phyloP scores from a whole-genome alignment of 2,113 vertebrate species.

The Gambusia affinis region DNA sequence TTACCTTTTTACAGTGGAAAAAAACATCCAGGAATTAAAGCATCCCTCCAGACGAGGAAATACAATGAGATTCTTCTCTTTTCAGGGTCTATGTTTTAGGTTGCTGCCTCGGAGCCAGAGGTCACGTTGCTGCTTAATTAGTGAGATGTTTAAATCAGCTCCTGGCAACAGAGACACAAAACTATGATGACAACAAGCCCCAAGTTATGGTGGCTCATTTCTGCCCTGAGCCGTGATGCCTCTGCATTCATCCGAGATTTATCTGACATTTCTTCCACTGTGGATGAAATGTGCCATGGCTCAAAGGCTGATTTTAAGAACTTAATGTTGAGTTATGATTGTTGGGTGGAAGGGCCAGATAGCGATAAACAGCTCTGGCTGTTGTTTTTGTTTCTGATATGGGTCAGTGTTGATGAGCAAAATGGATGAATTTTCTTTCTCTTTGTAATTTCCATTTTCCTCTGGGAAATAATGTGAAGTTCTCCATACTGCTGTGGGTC shows the following conservation, averaged over 20 bases:
- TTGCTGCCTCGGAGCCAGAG: slow-evolving; percentile 33
- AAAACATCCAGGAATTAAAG: neutral
- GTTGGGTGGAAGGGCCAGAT: neutral
- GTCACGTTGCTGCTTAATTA: slow-evolving; percentile 59
- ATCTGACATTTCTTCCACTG: neutral
- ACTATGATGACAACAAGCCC: slow-evolving; percentile 14
- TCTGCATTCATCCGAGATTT: slow-evolving; percentile 3
- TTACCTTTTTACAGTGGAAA: neutral
- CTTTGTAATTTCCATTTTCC: slow-evolving; percentile 68
- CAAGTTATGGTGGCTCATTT: slow-evolving; percentile 21
- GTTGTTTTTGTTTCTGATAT: slow-evolving; percentile 25
- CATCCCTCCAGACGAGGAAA: neutral
- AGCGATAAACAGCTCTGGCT: neutral
- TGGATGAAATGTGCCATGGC: slow-evolving; percentile 22
- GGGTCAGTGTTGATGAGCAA: slow-evolving; percentile 58
- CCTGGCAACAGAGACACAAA: slow-evolving; percentile 32
- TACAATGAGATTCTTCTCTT: neutral
- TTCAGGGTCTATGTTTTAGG: neutral
- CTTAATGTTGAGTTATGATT: slow-evolving; percentile 38
- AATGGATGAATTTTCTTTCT: slow-evolving; percentile 51
- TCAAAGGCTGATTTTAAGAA: slow-evolving; percentile 29
- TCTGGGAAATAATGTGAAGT: slow-evolving; percentile 72
- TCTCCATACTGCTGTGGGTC: slow-evolving; percentile 65
- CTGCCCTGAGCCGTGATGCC: slow-evolving; percentile 28
- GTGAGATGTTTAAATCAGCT: slow-evolving; percentile 27